These are phyloP conservation scores for Meteorus colon DNA, from an alignment of 2,888 invertebrate genomes.

Conservation along the genomic window DNA sequence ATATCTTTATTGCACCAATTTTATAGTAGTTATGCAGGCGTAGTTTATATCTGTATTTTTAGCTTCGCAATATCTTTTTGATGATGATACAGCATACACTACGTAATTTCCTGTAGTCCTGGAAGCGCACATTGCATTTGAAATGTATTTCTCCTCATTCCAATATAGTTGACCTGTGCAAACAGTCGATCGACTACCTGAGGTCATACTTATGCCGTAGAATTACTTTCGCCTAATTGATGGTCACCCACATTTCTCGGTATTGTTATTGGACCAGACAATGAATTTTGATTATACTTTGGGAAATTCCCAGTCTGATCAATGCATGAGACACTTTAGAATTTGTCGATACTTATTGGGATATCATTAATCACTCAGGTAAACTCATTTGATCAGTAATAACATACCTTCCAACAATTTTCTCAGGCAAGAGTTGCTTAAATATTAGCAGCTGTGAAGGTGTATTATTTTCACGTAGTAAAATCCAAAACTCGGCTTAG, in stretches of 20 bases:
- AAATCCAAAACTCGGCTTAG: constrained; percentile 26
- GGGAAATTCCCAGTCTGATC: background rate
- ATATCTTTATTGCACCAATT: constrained; percentile 31
- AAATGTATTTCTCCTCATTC: no score
- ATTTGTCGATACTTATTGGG: background rate
- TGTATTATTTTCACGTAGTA: constrained; percentile 31
- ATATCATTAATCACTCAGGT: background rate
- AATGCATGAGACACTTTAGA: background rate
- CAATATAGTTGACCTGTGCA: no score
- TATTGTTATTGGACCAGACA: background rate
- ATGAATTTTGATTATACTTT: background rate
- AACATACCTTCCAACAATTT: background rate
- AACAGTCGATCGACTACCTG: background rate
- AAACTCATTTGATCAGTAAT: background rate
- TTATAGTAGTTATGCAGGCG: background rate
- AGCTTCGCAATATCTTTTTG: no score
- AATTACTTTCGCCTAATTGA: background rate
- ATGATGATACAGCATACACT: no score
- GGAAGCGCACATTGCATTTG: no score
- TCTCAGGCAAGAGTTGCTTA: background rate
- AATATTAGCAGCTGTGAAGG: background rate
- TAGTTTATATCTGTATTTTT: no score
- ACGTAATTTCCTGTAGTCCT: no score
- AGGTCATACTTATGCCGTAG: background rate
- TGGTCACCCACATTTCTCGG: background rate